Evolutionary conservation across 1,140 invertebrate species (phyloP), one percentile per base, ranked within the genome.

Genomic region (Thaumatotibia leucotreta): DNA sequence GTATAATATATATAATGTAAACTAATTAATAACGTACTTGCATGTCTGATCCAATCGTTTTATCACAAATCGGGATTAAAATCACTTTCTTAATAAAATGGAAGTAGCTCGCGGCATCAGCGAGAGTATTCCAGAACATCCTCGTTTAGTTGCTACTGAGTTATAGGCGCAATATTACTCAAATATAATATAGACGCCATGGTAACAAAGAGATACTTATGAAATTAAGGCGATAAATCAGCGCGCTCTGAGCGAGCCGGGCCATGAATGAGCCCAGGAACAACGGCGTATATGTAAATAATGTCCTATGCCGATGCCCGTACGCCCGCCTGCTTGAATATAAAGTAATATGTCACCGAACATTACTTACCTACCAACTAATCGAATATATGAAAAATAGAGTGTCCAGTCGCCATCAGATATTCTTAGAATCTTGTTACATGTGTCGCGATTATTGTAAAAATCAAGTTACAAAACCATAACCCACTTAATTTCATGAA

Each of bases 191-290:
- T 83, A 85, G 79, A 84, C 73, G 78, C 73, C 72, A 69, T 76
- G 71, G 75, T 80, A 88, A 88, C 84, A 87, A 88, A 87, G 82
- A 88, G 84, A 86, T 85, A 86, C 84, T 88, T 89, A 88, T 85
- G 84, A 90, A 88, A 88, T 90, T 87, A 88, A 86, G 79, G 80
- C 76, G 77, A 90, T 88, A 90, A 87, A 90, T 90, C 86, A 89
- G 74, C 74, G 68, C 65, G 75, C 69, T 66, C 72, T 69, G 73
- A 73, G 73, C 68, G 72, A 71, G 67, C 73, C 75, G 69, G 74
- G 70, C 77, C 69, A 79, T 82, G 84, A 86, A 87, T 83, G 83
- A 85, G 76, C 77, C 64, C 72, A 74, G 77, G 83, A 86, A 85
- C 84, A 86, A 82, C 83, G 82, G 77, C 80, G 80, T 87, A 81